Base-by-base conservation (phyloP, 2,113 vertebrate species). In the Trochalopteron elliotii region DNA sequence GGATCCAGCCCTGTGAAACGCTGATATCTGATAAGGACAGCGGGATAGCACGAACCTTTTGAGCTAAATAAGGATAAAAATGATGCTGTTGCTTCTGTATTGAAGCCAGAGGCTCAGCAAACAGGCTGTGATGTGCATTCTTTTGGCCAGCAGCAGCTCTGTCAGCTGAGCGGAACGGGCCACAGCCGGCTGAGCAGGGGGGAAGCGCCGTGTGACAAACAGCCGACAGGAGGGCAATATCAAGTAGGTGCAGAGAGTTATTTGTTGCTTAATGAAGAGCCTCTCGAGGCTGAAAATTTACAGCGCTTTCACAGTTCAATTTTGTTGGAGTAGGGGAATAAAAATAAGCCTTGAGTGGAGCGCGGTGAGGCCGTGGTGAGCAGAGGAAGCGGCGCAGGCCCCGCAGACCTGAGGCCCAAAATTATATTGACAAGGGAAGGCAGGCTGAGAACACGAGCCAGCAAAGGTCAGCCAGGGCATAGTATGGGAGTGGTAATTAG, bases 251-350 rank as follows among this genome's bases (percentile, higher is more conserved):
- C 76, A 47, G 67, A 77, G 87, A 67, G 56, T 71, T 97, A 87
- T 96, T 86, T 90, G 85, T 57, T 57, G 83, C 83, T 42, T 94
- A 95, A 93, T 87, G 92, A 94, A 96, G 88, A 92, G 65, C 47
- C 65, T 93, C 88, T 84, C 6, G 28, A 92, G 92, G 80, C 12
- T 50, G 68, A 64, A 82, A 92, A 96, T 91, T 63, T 82, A 91
- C 75, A 72, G 81, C 27, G 45, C 90, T 93, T 85, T 30, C 75
- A 40, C 53, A 21, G 91, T n/a, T 90, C 82, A 40, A 0, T 86
- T 94, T 77, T 37, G 50, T 45, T 6, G 7, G 69, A 68, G 78
- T 6, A 9, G 1, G 12, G 12, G 50, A 56, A 57, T 50, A 65
- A 72, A 91, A 93, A 64, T 25, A 19, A 68, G 72, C 33, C 0